A percentile compares a stretch with the other conserved stretches of the same genome.
phyloP scores from a whole-genome alignment of 2,888 invertebrate genomes.

The Psococerastis gibbosa region DNA sequence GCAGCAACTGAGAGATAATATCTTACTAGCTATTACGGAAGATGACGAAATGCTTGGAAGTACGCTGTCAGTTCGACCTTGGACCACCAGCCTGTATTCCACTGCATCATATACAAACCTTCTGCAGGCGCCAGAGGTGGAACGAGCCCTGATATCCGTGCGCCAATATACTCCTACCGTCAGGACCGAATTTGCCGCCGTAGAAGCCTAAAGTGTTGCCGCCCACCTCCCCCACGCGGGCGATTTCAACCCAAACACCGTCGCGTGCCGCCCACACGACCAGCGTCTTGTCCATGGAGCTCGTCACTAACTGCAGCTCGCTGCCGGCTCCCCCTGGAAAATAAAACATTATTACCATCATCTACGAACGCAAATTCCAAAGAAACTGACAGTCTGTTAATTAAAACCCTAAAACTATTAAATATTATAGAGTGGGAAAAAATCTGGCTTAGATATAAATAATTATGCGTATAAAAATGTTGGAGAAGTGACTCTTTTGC shows the following conservation, averaged over 20 bases:
- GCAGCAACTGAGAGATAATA: too few relatives aligned
- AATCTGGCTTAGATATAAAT: too few relatives aligned
- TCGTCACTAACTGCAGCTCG: constrained; percentile 45
- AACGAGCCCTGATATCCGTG: constrained; percentile 88
- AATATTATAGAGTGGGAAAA: too few relatives aligned
- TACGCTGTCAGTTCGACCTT: too few relatives aligned
- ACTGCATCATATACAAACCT: too few relatives aligned
- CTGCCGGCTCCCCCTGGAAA: constrained; percentile 80
- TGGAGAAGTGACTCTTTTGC: too few relatives aligned
- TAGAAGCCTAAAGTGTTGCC: constrained; percentile 89
- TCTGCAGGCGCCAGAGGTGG: constrained; percentile 65
- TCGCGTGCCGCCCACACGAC: constrained; percentile 61
- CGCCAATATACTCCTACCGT: constrained; percentile 51
- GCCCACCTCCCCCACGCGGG: constrained; percentile 79
- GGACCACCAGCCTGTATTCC: too few relatives aligned
- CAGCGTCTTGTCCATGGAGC: constrained; percentile 82
- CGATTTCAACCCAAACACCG: constrained; percentile 64
- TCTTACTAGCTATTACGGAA: too few relatives aligned
- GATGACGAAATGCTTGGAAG: too few relatives aligned
- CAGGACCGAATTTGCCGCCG: constrained; percentile 59
- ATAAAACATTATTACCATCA: constrained; percentile 84
- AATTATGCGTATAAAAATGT: too few relatives aligned
- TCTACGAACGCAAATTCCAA: constrained; percentile 69
- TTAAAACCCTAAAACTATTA: too few relatives aligned
- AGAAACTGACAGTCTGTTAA: too few relatives aligned